Base-by-base conservation (phyloP, 2,888 invertebrate species). In the Magallana nippona region DNA sequence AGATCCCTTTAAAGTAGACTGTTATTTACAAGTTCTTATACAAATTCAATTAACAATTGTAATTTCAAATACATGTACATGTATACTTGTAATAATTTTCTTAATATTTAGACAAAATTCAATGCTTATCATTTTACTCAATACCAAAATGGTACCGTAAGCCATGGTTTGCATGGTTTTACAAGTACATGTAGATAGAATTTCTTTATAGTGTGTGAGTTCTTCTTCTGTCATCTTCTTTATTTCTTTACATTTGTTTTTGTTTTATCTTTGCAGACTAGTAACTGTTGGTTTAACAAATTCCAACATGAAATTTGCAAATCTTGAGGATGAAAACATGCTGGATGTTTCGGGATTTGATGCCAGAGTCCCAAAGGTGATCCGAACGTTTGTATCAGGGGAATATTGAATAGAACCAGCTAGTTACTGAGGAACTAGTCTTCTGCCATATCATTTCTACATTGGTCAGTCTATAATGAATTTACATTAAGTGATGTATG, bases 301-400 rank as follows among this genome's bases (percentile, higher is more conserved):
- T 60, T 91, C 90, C 71, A 87, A 91, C 15, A 91, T 94, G 88
- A 91, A 93, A 13, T 92, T 94, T 87, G 94, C 94, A 79, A 93
- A 94, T 80, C 92, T 92, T 2, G 86, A 89, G 44, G 94, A 94
- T 83, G 86, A 88, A 5, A 93, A 94, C 79, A 94, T 94, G 94
- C 87, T 94, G 78, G 94, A 94, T 86, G 90, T 95, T 57, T 92
- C 92, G 19, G 94, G 95, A 10, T 94, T 95, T 90, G 94, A 94
- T 85, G 89, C 93, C 10, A 91, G 92, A 3, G 93, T 94, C 5
- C 94, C 94, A 17, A 87, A 90, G 55, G 89, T 94, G 81, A 91
- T 95, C 79, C 87, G 90, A 84, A 89, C 91, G 32, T 95, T 94
- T 88, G 91, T 94, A 55, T 81, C 81, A 10, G 86, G 86, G 3